Conservation (phyloP, 2,113 vertebrate genomes). For the Alces alces region DNA sequence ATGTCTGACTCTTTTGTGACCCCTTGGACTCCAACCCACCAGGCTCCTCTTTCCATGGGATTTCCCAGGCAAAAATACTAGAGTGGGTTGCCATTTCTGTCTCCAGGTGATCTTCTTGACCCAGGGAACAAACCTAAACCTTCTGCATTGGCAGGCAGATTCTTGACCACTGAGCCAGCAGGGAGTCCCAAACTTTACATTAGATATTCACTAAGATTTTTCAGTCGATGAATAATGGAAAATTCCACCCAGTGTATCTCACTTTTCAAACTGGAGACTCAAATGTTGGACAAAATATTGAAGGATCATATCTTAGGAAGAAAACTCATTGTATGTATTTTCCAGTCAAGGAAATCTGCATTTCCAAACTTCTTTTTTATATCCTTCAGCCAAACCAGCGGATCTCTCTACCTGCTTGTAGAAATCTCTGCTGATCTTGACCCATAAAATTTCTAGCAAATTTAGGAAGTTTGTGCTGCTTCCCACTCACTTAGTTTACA, state of each 20-base stretch:
- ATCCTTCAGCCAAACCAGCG: not conserved
- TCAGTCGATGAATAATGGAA: not conserved
- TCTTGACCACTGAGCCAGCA: not conserved
- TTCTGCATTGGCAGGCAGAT: not conserved
- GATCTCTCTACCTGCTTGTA: not conserved
- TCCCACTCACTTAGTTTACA: not conserved
- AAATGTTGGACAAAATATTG: not conserved
- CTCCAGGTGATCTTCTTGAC: not conserved
- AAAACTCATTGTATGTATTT: not conserved
- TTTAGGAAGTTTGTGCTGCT: not conserved
- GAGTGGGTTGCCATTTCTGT: not conserved
- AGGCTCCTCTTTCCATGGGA: not conserved
- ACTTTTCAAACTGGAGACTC: not conserved
- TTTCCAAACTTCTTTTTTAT: not conserved
- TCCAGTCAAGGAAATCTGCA: not conserved
- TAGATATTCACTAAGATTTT: not conserved
- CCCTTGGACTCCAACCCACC: not conserved
- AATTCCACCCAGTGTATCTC: not conserved
- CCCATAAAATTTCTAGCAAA: not conserved
- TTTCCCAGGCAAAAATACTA: not conserved
- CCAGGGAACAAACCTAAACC: not conserved
- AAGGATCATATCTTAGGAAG: not conserved
- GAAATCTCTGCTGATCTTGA: not conserved
- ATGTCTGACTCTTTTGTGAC: not conserved
- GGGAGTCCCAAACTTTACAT: not conserved